Evolutionary conservation across 1,140 invertebrate species (phyloP), one percentile per base, ranked within the genome.

Genomic region (Spodoptera litura): DNA sequence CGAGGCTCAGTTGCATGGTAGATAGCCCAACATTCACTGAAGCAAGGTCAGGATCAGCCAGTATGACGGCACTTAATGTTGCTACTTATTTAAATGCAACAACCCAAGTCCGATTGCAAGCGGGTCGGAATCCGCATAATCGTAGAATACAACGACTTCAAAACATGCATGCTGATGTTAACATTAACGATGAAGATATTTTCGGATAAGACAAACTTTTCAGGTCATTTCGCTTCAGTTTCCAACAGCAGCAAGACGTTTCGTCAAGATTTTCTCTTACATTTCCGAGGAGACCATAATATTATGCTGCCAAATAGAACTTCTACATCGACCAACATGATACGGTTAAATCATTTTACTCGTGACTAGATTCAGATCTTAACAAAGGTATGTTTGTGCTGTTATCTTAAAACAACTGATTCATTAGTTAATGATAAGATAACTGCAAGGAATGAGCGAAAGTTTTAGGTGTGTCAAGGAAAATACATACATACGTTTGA

Each of bases 1-100:
- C 83, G 80, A 85, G 83, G 77, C 64, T 31, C 52, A 70, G 70
- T 71, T 79, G 31, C 59, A 38, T 49, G 51, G 20, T 64, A 49
- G 38, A 77, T 73, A 77, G 70, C 52, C 68, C 73, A 64, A 88
- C 91, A 83, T 91, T 92, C 89, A 91, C 89, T 74, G 77, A 64
- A 71, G 61, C 85, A 91, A 92, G 89, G 91, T 91, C 90, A 91
- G 81, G 83, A 89, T 75, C 88, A 87, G 78, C 71, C 71, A 64
- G 58, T 78, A 53, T 79, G 73, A 79, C 61, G 77, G 71, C 75
- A 53, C 53, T 66, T 75, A 75, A 78, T 61, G 15, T 73, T 62
- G 27, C 72, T 76, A 64, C 73, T 66, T 58, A 81, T 78, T 70
- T 44, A 80, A 76, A 77, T 81, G 61, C 75, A 64, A 75, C 58